phyloP scores from a whole-genome alignment of 2,797 vertebrate genomes.

The Allobates femoralis region DNA sequence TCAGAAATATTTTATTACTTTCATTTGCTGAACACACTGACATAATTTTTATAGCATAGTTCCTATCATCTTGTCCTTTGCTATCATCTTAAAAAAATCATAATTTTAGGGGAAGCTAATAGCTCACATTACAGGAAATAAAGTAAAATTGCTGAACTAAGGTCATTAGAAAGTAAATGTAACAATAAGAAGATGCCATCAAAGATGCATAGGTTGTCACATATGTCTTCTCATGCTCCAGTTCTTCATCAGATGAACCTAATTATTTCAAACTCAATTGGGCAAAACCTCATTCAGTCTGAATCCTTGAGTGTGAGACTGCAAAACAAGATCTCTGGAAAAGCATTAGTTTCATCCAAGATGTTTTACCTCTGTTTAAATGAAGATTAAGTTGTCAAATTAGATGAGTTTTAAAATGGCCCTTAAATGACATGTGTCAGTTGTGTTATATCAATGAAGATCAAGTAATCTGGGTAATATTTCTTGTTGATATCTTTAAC shows the following conservation, averaged over 20 bases:
- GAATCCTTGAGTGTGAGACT: background rate
- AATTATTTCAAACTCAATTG: background rate
- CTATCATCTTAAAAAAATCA: slow-evolving; percentile 31
- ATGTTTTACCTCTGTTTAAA: background rate
- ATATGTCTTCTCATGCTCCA: slow-evolving; percentile 17
- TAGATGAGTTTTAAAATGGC: background rate
- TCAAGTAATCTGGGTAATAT: background rate
- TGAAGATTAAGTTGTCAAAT: slow-evolving; percentile 14
- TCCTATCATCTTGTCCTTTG: slow-evolving; percentile 24
- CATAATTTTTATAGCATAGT: slow-evolving; percentile 46
- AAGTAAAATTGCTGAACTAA: slow-evolving; percentile 32
- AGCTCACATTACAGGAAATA: slow-evolving; percentile 22
- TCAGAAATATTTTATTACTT: slow-evolving; percentile 55
- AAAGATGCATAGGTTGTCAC: slow-evolving; percentile 5
- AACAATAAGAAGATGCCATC: slow-evolving; percentile 24
- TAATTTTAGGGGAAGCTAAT: slow-evolving; percentile 40
- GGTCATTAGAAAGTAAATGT: slow-evolving; percentile 32
- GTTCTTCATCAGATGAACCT: slow-evolving; percentile 11
- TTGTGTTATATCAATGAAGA: background rate
- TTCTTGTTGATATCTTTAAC: too few relatives aligned
- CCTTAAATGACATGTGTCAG: background rate
- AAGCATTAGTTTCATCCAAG: slow-evolving; percentile 19
- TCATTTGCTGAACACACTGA: slow-evolving; percentile 41
- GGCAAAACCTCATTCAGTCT: slow-evolving; percentile 3
- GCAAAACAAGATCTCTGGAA: background rate